Evolutionary conservation across 2,797 vertebrate species (phyloP).

Genomic region (Sebastes kiyomatsui): DNA sequence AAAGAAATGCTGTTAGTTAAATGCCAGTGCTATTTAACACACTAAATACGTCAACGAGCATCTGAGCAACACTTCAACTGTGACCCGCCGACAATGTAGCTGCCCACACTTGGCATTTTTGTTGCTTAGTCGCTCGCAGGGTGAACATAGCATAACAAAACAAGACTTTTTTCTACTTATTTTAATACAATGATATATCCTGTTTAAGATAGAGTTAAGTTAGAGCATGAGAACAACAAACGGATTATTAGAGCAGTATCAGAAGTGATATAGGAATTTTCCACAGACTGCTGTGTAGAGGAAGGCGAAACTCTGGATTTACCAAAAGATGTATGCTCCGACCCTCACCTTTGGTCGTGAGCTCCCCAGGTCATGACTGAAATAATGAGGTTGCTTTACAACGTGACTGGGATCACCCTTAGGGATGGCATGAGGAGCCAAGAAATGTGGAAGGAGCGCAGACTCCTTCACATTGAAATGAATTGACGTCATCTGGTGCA

Average conservation of each 20-base stretch:
- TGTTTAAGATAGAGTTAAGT: not conserved
- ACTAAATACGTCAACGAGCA: too few relatives aligned
- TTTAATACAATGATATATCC: not conserved
- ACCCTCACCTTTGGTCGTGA: not conserved
- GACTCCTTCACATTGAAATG: not conserved
- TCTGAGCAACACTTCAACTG: too few relatives aligned
- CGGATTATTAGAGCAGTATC: not conserved
- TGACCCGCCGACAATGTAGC: too few relatives aligned
- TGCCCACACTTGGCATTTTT: too few relatives aligned
- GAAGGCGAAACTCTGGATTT: not conserved
- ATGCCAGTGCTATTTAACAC: too few relatives aligned
- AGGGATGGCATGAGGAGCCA: too few relatives aligned
- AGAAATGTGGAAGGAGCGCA: not conserved
- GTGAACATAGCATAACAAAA: not conserved
- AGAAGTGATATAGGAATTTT: not conserved
- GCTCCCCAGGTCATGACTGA: not conserved
- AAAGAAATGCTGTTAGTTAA: too few relatives aligned
- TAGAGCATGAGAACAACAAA: not conserved
- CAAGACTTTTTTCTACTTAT: not conserved
- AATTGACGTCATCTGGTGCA: not conserved
- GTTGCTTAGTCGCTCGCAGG: too few relatives aligned
- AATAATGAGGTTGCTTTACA: not conserved
- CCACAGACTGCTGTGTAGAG: not conserved
- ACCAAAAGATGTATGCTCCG: not conserved
- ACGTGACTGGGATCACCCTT: not conserved